A percentile compares a stretch with the other conserved stretches of the same genome.
Conservation (phyloP, 2,113 vertebrate genomes). For the Phodopus roborovskii region DNA sequence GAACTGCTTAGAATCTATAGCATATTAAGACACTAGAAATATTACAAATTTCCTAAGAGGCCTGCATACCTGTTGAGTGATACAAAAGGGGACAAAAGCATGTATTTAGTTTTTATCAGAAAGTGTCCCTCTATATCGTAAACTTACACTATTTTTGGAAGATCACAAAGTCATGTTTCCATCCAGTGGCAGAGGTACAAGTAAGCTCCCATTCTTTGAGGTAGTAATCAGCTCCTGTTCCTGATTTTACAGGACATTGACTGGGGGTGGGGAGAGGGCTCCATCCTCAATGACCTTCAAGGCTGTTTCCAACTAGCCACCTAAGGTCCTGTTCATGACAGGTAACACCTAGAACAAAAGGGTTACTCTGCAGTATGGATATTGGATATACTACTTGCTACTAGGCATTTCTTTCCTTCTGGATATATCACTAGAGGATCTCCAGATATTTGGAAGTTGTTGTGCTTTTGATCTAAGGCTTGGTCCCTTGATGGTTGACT, state of each 20-base stretch:
- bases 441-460: not conserved
- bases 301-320: not conserved
- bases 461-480: not conserved
- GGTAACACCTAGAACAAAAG: not conserved
- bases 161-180: not conserved
- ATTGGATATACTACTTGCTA: not conserved
- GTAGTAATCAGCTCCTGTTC: not conserved
- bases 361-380: not conserved
- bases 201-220: not conserved
- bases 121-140: not conserved
- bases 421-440: not conserved
- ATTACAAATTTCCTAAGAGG: not conserved
- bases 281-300: not conserved
- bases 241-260: not conserved
- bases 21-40: not conserved
- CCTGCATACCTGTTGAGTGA: not conserved
- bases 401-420: constrained; percentile 23
- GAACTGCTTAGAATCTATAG: not conserved
- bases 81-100: not conserved
- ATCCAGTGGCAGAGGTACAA: not conserved
- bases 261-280: too few relatives aligned
- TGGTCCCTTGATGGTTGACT: not conserved
- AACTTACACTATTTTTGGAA: not conserved
- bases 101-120: not conserved
- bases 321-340: not conserved